A percentile compares a stretch with the other conserved stretches of the same genome.
Conservation (phyloP, 2,888 invertebrate species). For the Diadegma fenestrale region DNA sequence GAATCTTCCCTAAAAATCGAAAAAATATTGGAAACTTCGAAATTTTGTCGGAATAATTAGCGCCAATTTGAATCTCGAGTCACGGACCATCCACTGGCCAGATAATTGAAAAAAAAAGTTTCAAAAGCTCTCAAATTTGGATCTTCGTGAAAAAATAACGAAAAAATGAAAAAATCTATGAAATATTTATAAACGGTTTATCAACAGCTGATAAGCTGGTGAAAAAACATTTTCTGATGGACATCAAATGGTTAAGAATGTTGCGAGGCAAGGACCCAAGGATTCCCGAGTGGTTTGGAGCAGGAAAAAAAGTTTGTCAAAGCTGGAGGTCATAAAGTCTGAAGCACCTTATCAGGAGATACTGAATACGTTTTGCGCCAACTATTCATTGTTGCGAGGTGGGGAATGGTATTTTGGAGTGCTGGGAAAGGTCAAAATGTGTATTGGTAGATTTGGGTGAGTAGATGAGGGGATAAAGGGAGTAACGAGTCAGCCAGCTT, state of each 20-base stretch:
- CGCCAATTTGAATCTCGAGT: no score
- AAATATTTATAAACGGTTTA: not conserved
- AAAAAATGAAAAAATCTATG: slow-evolving; percentile 1
- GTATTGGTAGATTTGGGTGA: not conserved
- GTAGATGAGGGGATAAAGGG: slow-evolving; percentile 29
- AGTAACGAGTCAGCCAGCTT: slow-evolving; percentile 52
- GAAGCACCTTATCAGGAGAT: slow-evolving; percentile 50
- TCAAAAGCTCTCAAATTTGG: not conserved
- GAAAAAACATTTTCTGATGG: not conserved
- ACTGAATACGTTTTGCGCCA: slow-evolving; percentile 42
- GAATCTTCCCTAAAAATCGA: not conserved
- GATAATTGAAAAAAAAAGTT: no score
- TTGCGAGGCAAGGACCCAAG: not conserved
- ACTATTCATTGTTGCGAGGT: slow-evolving; percentile 52
- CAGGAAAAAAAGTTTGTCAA: not conserved
- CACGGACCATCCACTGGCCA: no score
- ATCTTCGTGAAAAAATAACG: not conserved
- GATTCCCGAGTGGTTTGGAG: slow-evolving; percentile 10
- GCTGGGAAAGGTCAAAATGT: slow-evolving; percentile 40
- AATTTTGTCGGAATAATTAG: no score
- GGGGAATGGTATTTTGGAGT: slow-evolving; percentile 8
- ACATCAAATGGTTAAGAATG: not conserved
- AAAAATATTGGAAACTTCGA: not conserved
- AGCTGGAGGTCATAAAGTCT: slow-evolving; percentile 2
- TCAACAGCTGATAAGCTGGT: slow-evolving; percentile 2